Base-by-base conservation (phyloP, 2,888 invertebrate genomes). In the Parascotia fuliginaria region DNA sequence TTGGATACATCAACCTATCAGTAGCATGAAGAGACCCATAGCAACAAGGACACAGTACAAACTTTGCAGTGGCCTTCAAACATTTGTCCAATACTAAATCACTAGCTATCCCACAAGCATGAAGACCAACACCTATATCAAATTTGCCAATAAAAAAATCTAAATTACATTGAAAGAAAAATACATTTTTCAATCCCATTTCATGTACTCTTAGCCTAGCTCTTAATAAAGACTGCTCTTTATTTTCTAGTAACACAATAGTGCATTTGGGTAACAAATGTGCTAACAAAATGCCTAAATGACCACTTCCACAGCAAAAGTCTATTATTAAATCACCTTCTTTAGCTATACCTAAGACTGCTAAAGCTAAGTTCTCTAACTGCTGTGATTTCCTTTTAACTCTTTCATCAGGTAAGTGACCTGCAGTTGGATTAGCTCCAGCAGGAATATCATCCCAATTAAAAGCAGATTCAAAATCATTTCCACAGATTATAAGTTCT, bases 251-350 rank as follows among this genome's bases (percentile, higher is more conserved):
- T 49, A 99, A 89, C 69, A 98, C 94, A 0, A 98, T 88, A 52
- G 94, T 93, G 77, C 97, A 97, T 13, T 94, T 86, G 0, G 98
- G 98, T 39, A 98, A 83, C 29, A 96, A 88, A 69, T 95, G 92
- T 0, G 98, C 98, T 15, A 98, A 77, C 3, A 98, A 82, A 55
- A 98, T 96, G 0, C 98, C 98, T 50, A 98, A 91, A 85, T 98
- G 98, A 0, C 98, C 98, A 70, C 97, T 96, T 1, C 98, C 98
- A 72, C 97, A 96, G 81, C 98, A 98, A 85, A 98, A 98, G 81
- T 99, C 98, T 0, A 98, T 96, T 65, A 98, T 96, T 11, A 93
- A 86, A 70, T 96, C 94, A 0, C 94, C 94, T 0, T 93, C 81
- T 66, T 92, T 92, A 0, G 96, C 96, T 47, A 98, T 85, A 44